Evolutionary conservation across 2,797 vertebrate genomes (phyloP), one percentile per base, ranked within the genome.

Genomic region (Syncerus caffer): DNA sequence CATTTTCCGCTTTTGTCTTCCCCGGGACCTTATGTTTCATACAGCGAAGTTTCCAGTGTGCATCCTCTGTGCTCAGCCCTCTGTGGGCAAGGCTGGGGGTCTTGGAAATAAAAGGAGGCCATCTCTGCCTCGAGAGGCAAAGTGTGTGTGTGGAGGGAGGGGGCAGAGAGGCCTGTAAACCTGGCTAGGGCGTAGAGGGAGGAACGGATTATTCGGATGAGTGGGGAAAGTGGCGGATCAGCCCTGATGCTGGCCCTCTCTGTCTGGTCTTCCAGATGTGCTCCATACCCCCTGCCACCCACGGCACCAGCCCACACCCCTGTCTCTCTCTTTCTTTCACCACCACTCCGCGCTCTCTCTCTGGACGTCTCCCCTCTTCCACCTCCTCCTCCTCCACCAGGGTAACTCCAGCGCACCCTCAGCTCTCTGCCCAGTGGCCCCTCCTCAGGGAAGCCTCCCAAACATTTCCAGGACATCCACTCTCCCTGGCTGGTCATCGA

Each of bases 31-130:
- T 23, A 2, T 0, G 12, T 50, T 45, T 76, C 34, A 0, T 23
- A 6, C 7, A 31, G 27, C 27, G 8, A 0, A 1, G 34, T 29
- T 27, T 19, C 23, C 13, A 0, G 3, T 0, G 9, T 0, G 4
- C 27, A 14, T 64, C 25, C 38, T 62, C 31, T 71, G 42, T 29
- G 34, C 12, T 27, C 38, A 19, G 55, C 21, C 38, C 29, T 62
- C 42, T 11, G 1, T 19, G n/a, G n/a, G 11, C 5, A 34, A 42
- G 23, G 7, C 42, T 2, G 13, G 12, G 47, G 19, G 2, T 57
- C 76, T 7, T 1, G 1, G 51, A 21, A 31, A 55, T n/a, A 38
- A 55, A 8, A 4, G 0, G 78, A 42, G 76, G 1, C 53, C 10
- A 1, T 27, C 55, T 50, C 67, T 67, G 7, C 23, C 51, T 64